These are phyloP conservation scores for Ferrisia virgata DNA, from an alignment of 2,888 invertebrate species.

Conservation along the genomic window DNA sequence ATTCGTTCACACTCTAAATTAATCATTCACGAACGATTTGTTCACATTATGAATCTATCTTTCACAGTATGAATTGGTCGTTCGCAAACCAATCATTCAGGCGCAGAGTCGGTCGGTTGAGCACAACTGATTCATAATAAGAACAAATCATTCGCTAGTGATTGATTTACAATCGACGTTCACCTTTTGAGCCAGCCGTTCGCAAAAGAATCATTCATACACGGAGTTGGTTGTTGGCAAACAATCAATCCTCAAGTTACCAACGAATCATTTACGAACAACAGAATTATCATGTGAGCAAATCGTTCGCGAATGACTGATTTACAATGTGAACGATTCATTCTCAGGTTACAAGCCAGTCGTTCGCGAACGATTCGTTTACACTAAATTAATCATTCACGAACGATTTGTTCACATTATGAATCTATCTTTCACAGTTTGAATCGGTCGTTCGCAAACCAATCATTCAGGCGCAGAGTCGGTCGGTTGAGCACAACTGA, in stretches of 20 bases:
- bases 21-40: neutral
- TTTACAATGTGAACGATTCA: neutral
- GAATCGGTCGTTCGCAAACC: neutral
- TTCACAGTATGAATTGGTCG: neutral
- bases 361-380: neutral
- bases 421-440: neutral
- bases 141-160: neutral
- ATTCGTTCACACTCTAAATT: neutral
- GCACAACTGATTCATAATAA: too few relatives aligned
- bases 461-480: too few relatives aligned
- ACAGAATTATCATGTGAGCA: too few relatives aligned
- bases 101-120: too few relatives aligned
- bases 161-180: neutral
- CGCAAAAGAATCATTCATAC: too few relatives aligned
- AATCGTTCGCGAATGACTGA: neutral
- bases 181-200: neutral
- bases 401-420: neutral
- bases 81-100: neutral
- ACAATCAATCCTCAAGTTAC: too few relatives aligned
- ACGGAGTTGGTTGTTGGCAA: too few relatives aligned
- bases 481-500: too few relatives aligned
- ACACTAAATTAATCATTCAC: neutral
- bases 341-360: neutral
- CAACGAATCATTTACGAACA: too few relatives aligned
- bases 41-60: neutral